Evolutionary conservation across 2,113 vertebrate genomes (phyloP).

Genomic region (Alligator sinensis): DNA sequence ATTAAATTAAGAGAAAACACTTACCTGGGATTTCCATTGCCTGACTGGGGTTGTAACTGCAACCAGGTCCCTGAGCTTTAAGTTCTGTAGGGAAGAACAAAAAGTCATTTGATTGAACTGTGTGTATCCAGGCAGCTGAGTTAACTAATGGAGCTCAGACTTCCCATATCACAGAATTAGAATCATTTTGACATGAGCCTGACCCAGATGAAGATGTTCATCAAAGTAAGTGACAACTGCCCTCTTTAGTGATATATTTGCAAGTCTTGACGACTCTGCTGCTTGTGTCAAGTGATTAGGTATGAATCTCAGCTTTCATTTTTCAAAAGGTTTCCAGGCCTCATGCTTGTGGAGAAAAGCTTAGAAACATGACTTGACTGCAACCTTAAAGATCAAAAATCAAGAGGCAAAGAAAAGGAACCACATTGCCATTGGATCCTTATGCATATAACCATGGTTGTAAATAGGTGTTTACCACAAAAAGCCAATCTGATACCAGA

Average conservation of each 20-base stretch:
- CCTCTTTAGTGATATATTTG: background rate
- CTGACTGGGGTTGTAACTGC: accelerated
- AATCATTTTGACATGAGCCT: too few species aligned
- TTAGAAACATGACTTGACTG: background rate
- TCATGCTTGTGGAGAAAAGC: background rate
- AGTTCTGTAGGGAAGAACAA: background rate
- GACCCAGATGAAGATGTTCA: accelerated
- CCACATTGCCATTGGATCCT: too few species aligned
- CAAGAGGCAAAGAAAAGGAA: background rate
- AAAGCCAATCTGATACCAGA: too few species aligned
- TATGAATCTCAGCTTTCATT: background rate
- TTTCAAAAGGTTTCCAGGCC: background rate
- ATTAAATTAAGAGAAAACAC: accelerated
- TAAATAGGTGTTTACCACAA: too few species aligned
- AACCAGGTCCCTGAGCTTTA: accelerated
- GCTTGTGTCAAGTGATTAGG: background rate
- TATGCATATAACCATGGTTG: too few species aligned
- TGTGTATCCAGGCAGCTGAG: background rate
- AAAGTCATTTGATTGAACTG: background rate
- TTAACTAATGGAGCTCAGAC: background rate
- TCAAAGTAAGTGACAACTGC: too few species aligned
- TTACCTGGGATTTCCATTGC: background rate
- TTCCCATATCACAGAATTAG: background rate
- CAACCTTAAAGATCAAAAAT: background rate
- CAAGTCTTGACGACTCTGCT: accelerated